Conservation (phyloP, 2,888 invertebrate genomes). For the Paralinhomoeus sp. region DNA sequence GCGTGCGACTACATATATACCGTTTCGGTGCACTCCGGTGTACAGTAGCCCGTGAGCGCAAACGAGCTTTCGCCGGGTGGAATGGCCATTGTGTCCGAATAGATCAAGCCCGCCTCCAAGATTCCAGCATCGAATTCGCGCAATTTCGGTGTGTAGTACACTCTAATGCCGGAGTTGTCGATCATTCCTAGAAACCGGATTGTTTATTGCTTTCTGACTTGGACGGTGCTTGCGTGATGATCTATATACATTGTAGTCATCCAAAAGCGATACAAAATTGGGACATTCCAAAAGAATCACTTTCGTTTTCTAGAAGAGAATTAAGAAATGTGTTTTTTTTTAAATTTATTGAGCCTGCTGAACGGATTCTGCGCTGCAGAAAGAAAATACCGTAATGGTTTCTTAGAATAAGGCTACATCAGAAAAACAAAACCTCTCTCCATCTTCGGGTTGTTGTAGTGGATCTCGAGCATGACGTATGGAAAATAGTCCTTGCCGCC, state of each 20-base stretch:
- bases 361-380: no score
- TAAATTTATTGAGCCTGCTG: no score
- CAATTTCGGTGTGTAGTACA: slow-evolving; percentile 50
- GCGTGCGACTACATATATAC: slow-evolving; percentile 38
- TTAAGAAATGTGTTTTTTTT: no score
- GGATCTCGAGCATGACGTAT: slow-evolving; percentile 77
- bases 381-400: no score
- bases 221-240: no score
- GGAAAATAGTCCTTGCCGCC: slow-evolving; percentile 62
- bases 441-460: slow-evolving; percentile 69
- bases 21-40: slow-evolving; percentile 69
- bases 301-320: no score
- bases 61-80: slow-evolving; percentile 58
- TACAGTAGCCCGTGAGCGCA: slow-evolving; percentile 63
- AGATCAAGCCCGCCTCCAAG: slow-evolving; percentile 85
- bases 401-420: no score
- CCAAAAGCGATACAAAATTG: no score
- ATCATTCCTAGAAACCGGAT: slow-evolving; percentile 39
- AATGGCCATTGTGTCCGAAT: slow-evolving; percentile 92
- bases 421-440: slow-evolving; percentile 33
- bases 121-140: slow-evolving; percentile 73
- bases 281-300: no score
- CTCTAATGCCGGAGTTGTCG: slow-evolving; percentile 67
- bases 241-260: no score
- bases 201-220: no score